Conservation (phyloP, 1,140 invertebrate species). For the Sarcophaga peregrina region DNA sequence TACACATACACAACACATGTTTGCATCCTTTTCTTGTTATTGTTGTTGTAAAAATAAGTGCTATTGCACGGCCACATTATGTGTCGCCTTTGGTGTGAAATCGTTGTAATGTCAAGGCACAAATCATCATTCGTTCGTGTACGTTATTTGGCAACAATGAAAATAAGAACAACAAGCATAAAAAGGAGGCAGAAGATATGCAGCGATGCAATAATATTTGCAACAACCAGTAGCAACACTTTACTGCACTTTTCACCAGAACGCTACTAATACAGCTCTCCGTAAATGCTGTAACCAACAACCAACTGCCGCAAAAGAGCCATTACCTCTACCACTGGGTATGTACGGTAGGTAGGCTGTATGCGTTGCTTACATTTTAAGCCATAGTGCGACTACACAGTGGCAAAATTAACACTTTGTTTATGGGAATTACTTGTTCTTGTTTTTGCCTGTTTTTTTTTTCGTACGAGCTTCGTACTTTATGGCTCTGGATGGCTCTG, state of each 20-base stretch:
- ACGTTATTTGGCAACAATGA: not conserved
- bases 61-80: constrained; percentile 17
- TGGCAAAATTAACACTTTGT: constrained; percentile 39
- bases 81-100: constrained; percentile 39
- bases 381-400: not conserved
- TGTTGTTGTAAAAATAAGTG: not conserved
- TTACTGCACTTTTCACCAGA: constrained; percentile 14
- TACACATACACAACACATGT: constrained; percentile 1
- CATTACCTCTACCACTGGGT: no score
- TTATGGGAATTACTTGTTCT: constrained; percentile 4
- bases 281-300: not conserved
- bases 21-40: not conserved
- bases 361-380: no score
- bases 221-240: constrained; percentile 17
- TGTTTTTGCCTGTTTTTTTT: not conserved
- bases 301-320: not conserved
- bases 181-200: no score
- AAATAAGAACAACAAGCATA: no score
- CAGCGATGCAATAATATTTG: not conserved
- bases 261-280: not conserved
- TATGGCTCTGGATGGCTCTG: constrained; percentile 22
- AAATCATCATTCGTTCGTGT: constrained; percentile 39
- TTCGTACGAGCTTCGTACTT: not conserved
- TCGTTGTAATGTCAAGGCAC: constrained; percentile 39
- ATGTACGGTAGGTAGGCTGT: no score